phyloP scores from a whole-genome alignment of 2,888 invertebrate genomes.

The Caenorhabditis sulstoni region DNA sequence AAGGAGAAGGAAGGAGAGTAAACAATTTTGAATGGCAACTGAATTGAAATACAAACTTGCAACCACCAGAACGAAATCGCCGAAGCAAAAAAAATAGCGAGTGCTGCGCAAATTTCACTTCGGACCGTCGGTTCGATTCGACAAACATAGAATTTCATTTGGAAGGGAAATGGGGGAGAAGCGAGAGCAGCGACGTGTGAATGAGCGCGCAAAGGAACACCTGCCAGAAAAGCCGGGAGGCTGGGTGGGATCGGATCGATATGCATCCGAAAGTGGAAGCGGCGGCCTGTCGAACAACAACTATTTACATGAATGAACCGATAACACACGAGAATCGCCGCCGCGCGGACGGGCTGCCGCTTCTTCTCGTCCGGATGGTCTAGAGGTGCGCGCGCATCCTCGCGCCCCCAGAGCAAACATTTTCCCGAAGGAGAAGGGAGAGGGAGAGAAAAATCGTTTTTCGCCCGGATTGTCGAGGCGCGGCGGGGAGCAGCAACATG shows the following conservation, averaged over 20 bases:
- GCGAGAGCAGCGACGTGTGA: conserved; percentile 50
- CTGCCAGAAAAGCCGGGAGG: conserved; percentile 35
- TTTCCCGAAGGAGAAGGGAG: background rate
- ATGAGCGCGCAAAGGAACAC: conserved; percentile 36
- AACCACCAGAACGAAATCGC: background rate
- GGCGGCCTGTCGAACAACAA: conserved; percentile 38
- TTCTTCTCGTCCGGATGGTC: conserved; percentile 24
- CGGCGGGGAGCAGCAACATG: conserved; percentile 32
- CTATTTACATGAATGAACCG: conserved; percentile 52
- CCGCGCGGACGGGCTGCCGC: conserved; percentile 9
- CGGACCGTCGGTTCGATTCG: conserved; percentile 9
- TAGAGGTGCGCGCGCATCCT: conserved; percentile 36
- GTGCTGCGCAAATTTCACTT: conserved; percentile 3
- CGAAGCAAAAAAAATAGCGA: conserved; percentile 1
- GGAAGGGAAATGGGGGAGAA: background rate
- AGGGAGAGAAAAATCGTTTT: conserved; percentile 15
- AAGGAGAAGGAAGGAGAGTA: background rate
- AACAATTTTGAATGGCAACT: background rate
- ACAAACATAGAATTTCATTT: conserved; percentile 46
- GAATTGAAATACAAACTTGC: background rate
- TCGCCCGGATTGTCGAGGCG: conserved; percentile 16
- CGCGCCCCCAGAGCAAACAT: conserved; percentile 42
- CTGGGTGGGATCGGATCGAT: conserved; percentile 6
- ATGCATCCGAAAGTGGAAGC: conserved; percentile 17
- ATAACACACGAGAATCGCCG: conserved; percentile 18